Percentiles rank a stretch among this genome's conserved stretches.
These are phyloP conservation scores for Limanda limanda DNA, from an alignment of 2,113 vertebrate genomes.

Conservation along the genomic window DNA sequence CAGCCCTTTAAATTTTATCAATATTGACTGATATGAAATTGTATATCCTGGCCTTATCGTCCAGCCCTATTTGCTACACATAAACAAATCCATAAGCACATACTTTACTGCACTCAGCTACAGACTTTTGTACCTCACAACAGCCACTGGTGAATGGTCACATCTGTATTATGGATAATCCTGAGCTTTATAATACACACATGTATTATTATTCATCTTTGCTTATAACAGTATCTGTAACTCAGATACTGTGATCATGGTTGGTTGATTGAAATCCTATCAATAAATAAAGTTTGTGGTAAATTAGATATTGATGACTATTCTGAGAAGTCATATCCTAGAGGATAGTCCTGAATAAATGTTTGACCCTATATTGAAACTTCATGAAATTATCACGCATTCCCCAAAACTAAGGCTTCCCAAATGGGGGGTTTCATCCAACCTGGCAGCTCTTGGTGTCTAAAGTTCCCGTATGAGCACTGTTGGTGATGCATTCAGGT, in stretches of 20 bases:
- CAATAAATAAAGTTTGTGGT: background rate
- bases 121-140: background rate
- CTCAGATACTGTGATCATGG: background rate
- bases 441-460: constrained; percentile 55
- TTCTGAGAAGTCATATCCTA: background rate
- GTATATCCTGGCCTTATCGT: too few species aligned
- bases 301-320: background rate
- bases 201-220: too few species aligned
- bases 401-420: background rate
- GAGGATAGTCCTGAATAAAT: background rate
- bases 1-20: too few species aligned
- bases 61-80: too few species aligned
- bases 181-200: background rate
- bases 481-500: constrained; percentile 5
- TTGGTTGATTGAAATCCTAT: background rate
- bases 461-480: constrained; percentile 40
- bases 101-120: background rate
- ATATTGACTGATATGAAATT: too few species aligned
- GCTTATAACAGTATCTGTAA: background rate
- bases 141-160: background rate
- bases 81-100: background rate
- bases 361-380: background rate
- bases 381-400: background rate
- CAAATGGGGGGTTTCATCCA: constrained; percentile 20
- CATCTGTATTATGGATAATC: background rate